A percentile compares a stretch with the other conserved stretches of the same genome.
phyloP scores from a whole-genome alignment of 1,140 invertebrate species.

The Hirudo medicinalis region DNA sequence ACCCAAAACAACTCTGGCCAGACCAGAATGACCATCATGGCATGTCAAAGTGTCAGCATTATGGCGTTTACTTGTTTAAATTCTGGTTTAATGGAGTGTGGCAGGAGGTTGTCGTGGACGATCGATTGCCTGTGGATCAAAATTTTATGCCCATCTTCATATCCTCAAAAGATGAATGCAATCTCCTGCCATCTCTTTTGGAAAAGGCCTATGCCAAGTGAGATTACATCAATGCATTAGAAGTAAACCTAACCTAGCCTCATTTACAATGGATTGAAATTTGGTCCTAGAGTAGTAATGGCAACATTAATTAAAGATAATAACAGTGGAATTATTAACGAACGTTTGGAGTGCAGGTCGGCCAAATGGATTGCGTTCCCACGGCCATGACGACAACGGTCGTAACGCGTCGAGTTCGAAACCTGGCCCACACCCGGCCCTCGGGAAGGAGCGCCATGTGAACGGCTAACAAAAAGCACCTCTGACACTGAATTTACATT shows the following conservation, averaged over 20 bases:
- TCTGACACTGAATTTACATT: no score
- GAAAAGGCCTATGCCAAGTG: conserved; percentile 40
- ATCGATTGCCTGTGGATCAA: conserved; percentile 53
- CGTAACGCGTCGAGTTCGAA: no score
- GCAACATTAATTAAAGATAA: not conserved
- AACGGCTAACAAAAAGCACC: no score
- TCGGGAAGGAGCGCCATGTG: no score
- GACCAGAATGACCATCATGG: not conserved
- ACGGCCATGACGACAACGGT: no score
- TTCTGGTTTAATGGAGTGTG: conserved; percentile 61
- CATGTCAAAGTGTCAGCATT: not conserved
- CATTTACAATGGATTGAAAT: no score
- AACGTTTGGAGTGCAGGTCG: no score
- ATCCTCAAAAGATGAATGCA: conserved; percentile 43
- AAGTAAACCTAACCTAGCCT: no score
- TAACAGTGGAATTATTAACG: not conserved
- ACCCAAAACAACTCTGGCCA: not conserved
- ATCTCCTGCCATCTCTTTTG: conserved; percentile 36
- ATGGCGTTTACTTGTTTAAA: conserved; percentile 45
- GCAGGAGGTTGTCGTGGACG: conserved; percentile 58
- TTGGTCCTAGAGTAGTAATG: not conserved
- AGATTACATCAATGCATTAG: not conserved
- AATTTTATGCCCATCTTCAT: conserved; percentile 54
- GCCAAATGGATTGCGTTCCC: no score
- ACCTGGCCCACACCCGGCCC: no score